Evolutionary conservation across 2,888 invertebrate species (phyloP), one percentile per base, ranked within the genome.

Genomic region (Caenorhabditis sp.): DNA sequence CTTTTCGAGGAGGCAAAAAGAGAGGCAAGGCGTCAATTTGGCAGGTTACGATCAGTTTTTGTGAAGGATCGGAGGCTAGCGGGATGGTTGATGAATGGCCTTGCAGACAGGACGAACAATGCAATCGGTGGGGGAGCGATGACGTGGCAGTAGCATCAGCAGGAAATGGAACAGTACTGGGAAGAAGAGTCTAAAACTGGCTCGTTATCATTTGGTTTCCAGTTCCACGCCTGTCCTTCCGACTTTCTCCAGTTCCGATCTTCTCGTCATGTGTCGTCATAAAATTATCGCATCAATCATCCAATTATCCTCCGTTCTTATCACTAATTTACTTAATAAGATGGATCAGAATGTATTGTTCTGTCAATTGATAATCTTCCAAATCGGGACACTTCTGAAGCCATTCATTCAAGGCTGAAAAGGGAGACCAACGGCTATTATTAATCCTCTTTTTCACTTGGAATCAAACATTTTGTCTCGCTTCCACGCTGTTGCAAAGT

Each of bases 341-440:
- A 35, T 9, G 30, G 30, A 30, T 9, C 5, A 30, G 6, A 30
- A 30, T 30, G 9, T n/a, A n/a, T n/a, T n/a, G n/a, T n/a, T n/a
- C n/a, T n/a, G n/a, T n/a, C n/a, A n/a, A n/a, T n/a, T n/a, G n/a
- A n/a, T 24, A 24, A 24, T 46, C 46, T 20, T 17, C 43, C 43
- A 43, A 43, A 22, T 22, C 5, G 43, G 6, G 46, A 46, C 46
- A n/a, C n/a, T n/a, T n/a, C n/a, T n/a, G n/a, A n/a, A n/a, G n/a
- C n/a, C n/a, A n/a, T n/a, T n/a, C n/a, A n/a, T n/a, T n/a, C n/a
- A n/a, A n/a, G n/a, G n/a, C n/a, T n/a, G n/a, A 46, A 46, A 24
- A 24, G 45, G 11, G 46, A 46, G 46, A 46, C 46, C 46, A 46
- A 46, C 46, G 46, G 46, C 46, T 46, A 46, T 41, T 41, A 15